These are phyloP conservation scores for Notolabrus celidotus DNA, from an alignment of 2,797 vertebrate genomes.

Conservation along the genomic window DNA sequence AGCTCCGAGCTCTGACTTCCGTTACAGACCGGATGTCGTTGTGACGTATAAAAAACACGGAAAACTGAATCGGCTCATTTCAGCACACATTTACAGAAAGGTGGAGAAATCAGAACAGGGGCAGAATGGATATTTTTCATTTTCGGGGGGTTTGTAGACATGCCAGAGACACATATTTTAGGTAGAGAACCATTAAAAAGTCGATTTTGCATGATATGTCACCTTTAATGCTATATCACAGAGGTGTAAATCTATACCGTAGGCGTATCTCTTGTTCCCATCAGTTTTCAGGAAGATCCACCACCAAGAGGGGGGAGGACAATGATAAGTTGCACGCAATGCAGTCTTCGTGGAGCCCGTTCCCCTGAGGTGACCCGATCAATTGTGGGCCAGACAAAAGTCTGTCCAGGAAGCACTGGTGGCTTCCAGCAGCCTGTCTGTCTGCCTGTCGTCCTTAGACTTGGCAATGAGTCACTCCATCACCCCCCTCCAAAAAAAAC, in stretches of 20 bases:
- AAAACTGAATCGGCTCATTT: too few species aligned
- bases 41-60: too few species aligned
- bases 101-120: too few species aligned
- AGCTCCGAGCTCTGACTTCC: too few species aligned
- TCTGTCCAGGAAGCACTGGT: constrained; percentile 57
- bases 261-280: constrained; percentile 37
- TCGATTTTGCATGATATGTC: too few species aligned
- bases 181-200: too few species aligned
- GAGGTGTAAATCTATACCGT: constrained; percentile 33
- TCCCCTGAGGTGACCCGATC: constrained; percentile 74
- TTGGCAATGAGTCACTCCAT: constrained; percentile 59
- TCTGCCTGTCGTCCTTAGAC: constrained; percentile 45
- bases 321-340: constrained; percentile 56
- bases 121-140: too few species aligned
- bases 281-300: constrained; percentile 38
- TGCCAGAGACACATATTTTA: too few species aligned
- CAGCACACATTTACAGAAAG: too few species aligned
- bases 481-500: constrained; percentile 23
- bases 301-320: constrained; percentile 40
- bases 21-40: too few species aligned
- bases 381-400: constrained; percentile 75
- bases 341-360: constrained; percentile 49
- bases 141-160: too few species aligned
- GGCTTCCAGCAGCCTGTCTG: constrained; percentile 62
- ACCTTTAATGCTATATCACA: neutral